Conservation (phyloP, 2,888 invertebrate species). For the Trimorus sp. region DNA sequence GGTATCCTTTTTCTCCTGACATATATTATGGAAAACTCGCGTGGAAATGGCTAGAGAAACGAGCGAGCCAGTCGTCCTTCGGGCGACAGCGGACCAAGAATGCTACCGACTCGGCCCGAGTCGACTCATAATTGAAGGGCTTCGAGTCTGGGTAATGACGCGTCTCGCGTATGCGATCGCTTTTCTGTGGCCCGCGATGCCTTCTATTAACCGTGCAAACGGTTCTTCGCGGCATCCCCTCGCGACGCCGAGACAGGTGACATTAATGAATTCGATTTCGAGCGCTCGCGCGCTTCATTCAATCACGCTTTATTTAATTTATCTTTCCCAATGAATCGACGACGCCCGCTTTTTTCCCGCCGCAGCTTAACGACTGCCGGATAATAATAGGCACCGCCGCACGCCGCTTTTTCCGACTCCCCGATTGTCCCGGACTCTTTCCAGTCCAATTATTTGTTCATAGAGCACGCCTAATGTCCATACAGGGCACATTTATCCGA, state of each 20-base stretch:
- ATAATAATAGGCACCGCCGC: constrained; percentile 47
- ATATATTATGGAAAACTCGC: constrained; percentile 71
- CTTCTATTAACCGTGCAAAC: constrained; percentile 65
- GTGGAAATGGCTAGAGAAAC: constrained; percentile 64
- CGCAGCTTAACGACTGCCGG: constrained; percentile 24
- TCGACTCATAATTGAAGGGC: constrained; percentile 68
- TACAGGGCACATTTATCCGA: constrained; percentile 15
- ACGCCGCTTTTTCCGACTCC: constrained; percentile 15
- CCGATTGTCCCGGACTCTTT: constrained; percentile 22
- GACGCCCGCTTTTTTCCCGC: constrained; percentile 17
- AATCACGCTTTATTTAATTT: constrained; percentile 59
- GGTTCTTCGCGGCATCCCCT: constrained; percentile 60
- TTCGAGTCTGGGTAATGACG: constrained; percentile 67
- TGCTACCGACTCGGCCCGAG: constrained; percentile 63
- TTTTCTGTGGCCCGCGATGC: constrained; percentile 66
- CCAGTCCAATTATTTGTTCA: constrained; percentile 31
- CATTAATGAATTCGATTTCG: constrained; percentile 65
- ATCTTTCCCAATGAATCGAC: constrained; percentile 44
- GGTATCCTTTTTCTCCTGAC: constrained; percentile 71
- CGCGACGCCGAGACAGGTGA: constrained; percentile 58
- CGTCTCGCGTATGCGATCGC: constrained; percentile 64
- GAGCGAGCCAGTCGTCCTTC: constrained; percentile 68
- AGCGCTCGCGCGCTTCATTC: constrained; percentile 50
- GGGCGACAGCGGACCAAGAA: constrained; percentile 63
- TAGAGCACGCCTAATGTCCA: constrained; percentile 34